Conservation (phyloP, 2,113 vertebrate species). For the Rhineura floridana region DNA sequence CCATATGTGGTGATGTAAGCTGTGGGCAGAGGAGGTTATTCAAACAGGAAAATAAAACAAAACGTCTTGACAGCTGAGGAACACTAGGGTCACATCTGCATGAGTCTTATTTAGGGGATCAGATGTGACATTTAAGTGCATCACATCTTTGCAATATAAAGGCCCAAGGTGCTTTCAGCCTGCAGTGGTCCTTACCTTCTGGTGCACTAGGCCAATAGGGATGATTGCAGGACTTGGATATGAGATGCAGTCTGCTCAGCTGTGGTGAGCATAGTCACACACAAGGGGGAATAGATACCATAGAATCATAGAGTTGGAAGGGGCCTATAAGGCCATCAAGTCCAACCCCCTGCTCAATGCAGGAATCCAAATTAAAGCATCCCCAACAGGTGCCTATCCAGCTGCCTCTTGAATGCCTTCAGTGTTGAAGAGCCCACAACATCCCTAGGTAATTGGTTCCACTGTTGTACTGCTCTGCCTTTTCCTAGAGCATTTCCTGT, state of each 20-base stretch:
- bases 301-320: too few species aligned
- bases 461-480: too few species aligned
- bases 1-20: constrained; percentile 3
- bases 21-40: background rate
- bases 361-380: too few species aligned
- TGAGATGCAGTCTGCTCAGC: background rate
- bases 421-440: too few species aligned
- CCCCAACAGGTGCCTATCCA: too few species aligned
- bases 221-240: too few species aligned
- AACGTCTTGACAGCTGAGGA: background rate
- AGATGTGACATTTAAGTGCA: background rate
- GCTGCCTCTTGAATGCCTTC: too few species aligned
- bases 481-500: background rate
- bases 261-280: background rate
- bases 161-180: background rate
- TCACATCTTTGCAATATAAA: background rate
- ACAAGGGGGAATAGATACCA: background rate
- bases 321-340: too few species aligned
- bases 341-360: too few species aligned
- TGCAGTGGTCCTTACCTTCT: background rate
- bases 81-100: background rate
- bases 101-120: background rate
- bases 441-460: too few species aligned
- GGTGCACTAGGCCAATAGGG: background rate
- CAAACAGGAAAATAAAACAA: background rate